Evolutionary conservation across 2,888 invertebrate species (phyloP).

Genomic region (Drosophila kanekoi): DNA sequence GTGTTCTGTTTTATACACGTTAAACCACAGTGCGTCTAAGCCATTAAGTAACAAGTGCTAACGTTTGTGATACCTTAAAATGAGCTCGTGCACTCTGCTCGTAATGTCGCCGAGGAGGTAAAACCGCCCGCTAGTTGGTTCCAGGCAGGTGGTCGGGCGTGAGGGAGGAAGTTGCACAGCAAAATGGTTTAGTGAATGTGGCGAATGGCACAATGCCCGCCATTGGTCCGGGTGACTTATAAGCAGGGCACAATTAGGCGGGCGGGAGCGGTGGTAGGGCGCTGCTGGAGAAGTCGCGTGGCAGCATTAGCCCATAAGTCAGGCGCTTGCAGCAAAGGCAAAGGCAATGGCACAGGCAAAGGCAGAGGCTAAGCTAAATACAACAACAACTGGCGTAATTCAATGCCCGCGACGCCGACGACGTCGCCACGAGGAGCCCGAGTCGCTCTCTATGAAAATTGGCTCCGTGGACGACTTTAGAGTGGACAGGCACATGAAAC

Average conservation of each 20-base stretch:
- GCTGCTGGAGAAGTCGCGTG: conserved; percentile 57
- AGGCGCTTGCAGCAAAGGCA: conserved; percentile 68
- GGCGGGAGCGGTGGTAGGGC: conserved; percentile 9
- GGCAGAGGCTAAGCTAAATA: conserved; percentile 23
- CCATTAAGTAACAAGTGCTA: conserved; percentile 55
- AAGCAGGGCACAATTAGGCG: conserved; percentile 53
- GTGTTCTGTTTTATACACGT: not conserved
- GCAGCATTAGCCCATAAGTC: conserved; percentile 77
- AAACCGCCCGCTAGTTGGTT: conserved; percentile 37
- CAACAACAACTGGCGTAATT: conserved; percentile 62
- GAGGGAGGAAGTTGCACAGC: conserved; percentile 24
- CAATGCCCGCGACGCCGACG: conserved; percentile 60
- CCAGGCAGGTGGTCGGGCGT: conserved; percentile 8
- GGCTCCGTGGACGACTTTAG: conserved; percentile 72
- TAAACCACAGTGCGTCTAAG: conserved; percentile 31
- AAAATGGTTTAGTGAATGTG: conserved; percentile 61
- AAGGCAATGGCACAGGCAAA: conserved; percentile 7
- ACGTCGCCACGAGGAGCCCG: conserved; percentile 46
- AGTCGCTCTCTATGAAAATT: conserved; percentile 72
- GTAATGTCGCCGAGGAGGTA: conserved; percentile 43
- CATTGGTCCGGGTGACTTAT: conserved; percentile 22
- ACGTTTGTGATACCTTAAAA: conserved; percentile 46
- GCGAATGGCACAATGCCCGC: conserved; percentile 42
- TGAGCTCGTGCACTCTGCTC: conserved; percentile 35
- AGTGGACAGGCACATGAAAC: conserved; percentile 81